These are phyloP conservation scores for Xestia rhomboidea DNA, from an alignment of 2,888 invertebrate genomes.

Conservation along the genomic window DNA sequence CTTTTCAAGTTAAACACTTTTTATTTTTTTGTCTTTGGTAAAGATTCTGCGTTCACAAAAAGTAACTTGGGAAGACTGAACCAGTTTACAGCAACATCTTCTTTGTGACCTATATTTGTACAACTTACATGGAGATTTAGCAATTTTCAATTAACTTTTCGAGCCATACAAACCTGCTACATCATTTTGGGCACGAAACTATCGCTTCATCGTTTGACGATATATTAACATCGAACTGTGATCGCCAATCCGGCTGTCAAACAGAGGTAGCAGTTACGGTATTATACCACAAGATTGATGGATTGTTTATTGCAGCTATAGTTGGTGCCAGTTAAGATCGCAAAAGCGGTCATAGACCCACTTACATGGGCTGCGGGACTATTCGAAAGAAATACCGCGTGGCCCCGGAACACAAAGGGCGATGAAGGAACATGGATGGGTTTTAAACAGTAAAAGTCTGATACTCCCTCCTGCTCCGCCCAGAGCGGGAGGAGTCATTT, in stretches of 20 bases:
- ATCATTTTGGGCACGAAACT: not conserved
- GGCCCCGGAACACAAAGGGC: too few relatives aligned
- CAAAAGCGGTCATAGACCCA: too few relatives aligned
- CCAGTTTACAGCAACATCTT: not conserved
- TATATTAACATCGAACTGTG: not conserved
- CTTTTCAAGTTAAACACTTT: not conserved
- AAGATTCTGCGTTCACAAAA: not conserved
- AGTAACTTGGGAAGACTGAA: not conserved
- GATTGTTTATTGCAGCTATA: not conserved
- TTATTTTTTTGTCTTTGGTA: constrained; percentile 12
- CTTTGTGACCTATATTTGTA: not conserved
- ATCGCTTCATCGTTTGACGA: not conserved
- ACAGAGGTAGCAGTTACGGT: not conserved
- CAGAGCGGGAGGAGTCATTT: too few relatives aligned
- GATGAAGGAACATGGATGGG: too few relatives aligned
- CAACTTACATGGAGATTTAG: not conserved
- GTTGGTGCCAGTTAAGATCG: too few relatives aligned
- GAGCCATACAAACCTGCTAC: not conserved
- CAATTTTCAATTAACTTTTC: not conserved
- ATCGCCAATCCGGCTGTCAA: constrained; percentile 16
- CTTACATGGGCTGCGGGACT: too few relatives aligned
- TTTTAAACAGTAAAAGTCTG: too few relatives aligned
- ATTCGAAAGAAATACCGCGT: too few relatives aligned
- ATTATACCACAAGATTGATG: constrained; percentile 34
- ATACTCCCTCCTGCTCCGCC: too few relatives aligned